Evolutionary conservation across 2,888 invertebrate genomes (phyloP).

Genomic region (Erpobdella octoculata): DNA sequence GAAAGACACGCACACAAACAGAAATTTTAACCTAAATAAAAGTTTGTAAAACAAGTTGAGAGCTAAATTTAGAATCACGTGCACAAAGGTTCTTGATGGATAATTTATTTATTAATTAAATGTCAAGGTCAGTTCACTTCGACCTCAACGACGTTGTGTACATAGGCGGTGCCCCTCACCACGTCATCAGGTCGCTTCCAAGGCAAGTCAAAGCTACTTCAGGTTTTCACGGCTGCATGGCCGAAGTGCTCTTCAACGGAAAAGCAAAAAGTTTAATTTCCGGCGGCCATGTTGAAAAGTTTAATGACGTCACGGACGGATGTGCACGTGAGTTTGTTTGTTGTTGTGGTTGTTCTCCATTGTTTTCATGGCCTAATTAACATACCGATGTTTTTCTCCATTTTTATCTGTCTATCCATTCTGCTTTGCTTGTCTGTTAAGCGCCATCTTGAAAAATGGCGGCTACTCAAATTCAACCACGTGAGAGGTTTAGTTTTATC

Average conservation of each 20-base stretch:
- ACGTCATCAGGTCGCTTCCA: slow-evolving; percentile 25
- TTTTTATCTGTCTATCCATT: no score
- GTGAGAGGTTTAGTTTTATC: no score
- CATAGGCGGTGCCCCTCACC: slow-evolving; percentile 26
- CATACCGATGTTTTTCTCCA: no score
- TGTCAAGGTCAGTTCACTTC: slow-evolving; percentile 30
- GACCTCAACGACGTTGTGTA: slow-evolving; percentile 29
- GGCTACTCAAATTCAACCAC: no score
- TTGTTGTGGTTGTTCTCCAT: background rate
- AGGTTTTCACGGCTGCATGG: slow-evolving; percentile 31
- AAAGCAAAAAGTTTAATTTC: background rate
- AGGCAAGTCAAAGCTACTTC: slow-evolving; percentile 14
- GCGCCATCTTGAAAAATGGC: no score
- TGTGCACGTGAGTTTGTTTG: background rate
- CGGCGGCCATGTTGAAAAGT: background rate
- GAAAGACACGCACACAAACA: no score
- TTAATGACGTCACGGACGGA: background rate
- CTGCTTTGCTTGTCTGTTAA: no score
- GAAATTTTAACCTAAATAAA: no score
- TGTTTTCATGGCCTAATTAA: background rate
- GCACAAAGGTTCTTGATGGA: no score
- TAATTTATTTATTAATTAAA: no score
- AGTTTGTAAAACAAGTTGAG: no score
- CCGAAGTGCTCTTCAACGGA: slow-evolving; percentile 21
- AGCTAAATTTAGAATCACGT: no score